Evolutionary conservation across 1,140 invertebrate genomes (phyloP), one percentile per base, ranked within the genome.

Genomic region (Drosophila orosa): DNA sequence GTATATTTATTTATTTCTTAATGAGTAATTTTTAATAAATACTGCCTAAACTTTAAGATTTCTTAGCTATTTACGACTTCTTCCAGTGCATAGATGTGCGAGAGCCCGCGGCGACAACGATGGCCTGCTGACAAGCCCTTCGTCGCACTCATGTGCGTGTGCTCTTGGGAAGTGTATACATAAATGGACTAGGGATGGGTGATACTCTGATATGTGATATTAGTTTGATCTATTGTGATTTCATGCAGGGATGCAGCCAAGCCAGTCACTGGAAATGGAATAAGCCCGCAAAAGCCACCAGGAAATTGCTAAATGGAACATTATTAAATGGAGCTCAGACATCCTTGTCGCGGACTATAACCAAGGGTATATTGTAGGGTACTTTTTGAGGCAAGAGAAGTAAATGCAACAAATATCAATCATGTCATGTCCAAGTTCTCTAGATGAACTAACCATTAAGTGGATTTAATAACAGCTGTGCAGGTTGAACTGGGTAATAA

Each of bases 181-280:
- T 67, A 60, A 31, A 29, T 56, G 56, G 61, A 61, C 44, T 71
- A 24, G 40, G 63, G 31, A 50, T 52, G 45, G 47, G 31, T 72
- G 69, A 31, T 39, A 31, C 45, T 44, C 55, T 60, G 69, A 73
- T 73, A 72, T 73, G 66, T 44, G 69, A 73, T 73, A 73, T 71
- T 72, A 72, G 65, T 68, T 69, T 71, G 67, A 71, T 71, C 67
- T 71, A 71, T 71, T 68, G 67, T 69, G 67, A 71, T 71, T 71
- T 69, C 27, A 37, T 56, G 48, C 65, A 57, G 67, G 50, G 63
- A n/a, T 68, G 39, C 48, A 68, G 25, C 15, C 37, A 39, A 3
- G 17, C 2, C 37, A 12, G 25, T 3, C 29, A 13, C 15, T 42
- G 19, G 22, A 40, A 63, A 61, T 60, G 37, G 56, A 12, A 24